Conservation (phyloP, 2,113 vertebrate species). For the Macrotus californicus region DNA sequence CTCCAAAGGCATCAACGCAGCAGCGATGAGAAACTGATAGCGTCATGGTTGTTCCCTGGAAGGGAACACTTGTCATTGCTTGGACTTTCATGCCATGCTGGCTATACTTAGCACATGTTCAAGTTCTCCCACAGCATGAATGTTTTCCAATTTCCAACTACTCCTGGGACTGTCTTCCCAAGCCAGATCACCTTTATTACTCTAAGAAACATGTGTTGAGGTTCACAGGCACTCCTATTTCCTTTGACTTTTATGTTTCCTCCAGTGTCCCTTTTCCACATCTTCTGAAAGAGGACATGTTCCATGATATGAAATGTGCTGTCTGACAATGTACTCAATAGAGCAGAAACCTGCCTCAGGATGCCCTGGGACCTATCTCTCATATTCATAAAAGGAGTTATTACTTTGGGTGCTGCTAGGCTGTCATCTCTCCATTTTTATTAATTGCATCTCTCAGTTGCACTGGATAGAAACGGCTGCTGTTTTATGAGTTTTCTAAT, state of each 20-base stretch:
- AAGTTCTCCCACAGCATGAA: background rate
- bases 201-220: background rate
- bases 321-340: slow-evolving; percentile 61
- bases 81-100: background rate
- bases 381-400: slow-evolving; percentile 65
- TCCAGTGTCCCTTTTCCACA: background rate
- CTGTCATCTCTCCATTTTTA: slow-evolving; percentile 35
- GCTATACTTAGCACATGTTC: background rate
- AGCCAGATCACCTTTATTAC: background rate
- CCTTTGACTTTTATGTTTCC: slow-evolving; percentile 42
- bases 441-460: slow-evolving; percentile 61
- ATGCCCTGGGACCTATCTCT: slow-evolving; percentile 25
- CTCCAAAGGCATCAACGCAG: background rate
- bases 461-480: background rate
- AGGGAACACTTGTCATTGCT: background rate
- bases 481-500: slow-evolving; percentile 69
- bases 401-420: slow-evolving; percentile 52
- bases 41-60: background rate
- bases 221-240: slow-evolving; percentile 31
- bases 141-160: background rate
- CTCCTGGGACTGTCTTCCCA: background rate
- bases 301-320: slow-evolving; percentile 53
- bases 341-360: slow-evolving; percentile 10
- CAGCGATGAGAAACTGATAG: background rate
- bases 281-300: slow-evolving; percentile 27